Evolutionary conservation across 1,140 invertebrate genomes (phyloP).

Genomic region (Nasonia longicornis): DNA sequence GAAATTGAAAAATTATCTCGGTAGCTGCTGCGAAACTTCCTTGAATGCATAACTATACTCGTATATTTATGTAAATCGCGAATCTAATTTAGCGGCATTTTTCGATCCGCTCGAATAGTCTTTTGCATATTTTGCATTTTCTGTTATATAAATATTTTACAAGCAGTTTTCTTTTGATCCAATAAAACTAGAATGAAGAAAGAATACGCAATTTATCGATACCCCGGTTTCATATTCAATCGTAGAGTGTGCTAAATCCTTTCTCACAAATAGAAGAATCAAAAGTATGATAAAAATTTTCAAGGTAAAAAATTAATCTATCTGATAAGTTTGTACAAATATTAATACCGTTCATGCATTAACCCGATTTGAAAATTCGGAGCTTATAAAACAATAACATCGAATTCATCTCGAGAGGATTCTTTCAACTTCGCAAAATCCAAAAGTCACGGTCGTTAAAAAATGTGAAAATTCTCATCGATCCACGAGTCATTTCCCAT

Average conservation of each 20-base stretch:
- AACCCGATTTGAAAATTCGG: conserved; percentile 7
- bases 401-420: not conserved
- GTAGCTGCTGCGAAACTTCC: not conserved
- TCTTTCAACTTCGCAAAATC: conserved; percentile 24
- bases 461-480: not conserved
- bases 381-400: not conserved
- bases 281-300: not conserved
- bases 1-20: not conserved
- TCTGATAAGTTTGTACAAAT: conserved; percentile 39
- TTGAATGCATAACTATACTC: conserved; percentile 32
- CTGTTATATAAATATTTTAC: not conserved
- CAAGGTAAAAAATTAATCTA: conserved; percentile 27
- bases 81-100: not conserved
- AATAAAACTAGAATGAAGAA: not conserved
- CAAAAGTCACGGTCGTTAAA: not conserved
- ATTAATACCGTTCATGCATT: conserved; percentile 32
- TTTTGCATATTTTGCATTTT: not conserved
- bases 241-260: not conserved
- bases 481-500: not conserved
- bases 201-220: not conserved
- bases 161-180: not conserved
- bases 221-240: too few species aligned
- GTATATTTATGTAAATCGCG: conserved; percentile 18
- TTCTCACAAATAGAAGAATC: not conserved
- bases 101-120: not conserved